phyloP scores from a whole-genome alignment of 2,797 vertebrate species.

The Lindbergichthys nudifrons region DNA sequence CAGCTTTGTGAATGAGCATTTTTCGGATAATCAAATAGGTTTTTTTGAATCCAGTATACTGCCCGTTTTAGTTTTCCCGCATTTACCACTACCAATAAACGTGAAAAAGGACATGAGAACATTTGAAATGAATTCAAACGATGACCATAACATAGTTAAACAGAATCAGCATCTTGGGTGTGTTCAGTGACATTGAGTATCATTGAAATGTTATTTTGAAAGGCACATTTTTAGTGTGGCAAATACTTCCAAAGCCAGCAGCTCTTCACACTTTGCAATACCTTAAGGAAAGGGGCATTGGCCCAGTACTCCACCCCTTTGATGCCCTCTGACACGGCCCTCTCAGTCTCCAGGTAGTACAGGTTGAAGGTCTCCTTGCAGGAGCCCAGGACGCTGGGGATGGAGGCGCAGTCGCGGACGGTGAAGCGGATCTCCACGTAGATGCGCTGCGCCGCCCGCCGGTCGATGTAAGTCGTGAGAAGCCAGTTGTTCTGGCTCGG shows the following conservation, averaged over 20 bases:
- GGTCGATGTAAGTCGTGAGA: constrained; percentile 95
- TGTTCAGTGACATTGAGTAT: background rate
- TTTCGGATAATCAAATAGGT: background rate
- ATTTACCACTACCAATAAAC: background rate
- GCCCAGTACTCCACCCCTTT: constrained; percentile 94
- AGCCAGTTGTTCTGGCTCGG: constrained; percentile 99
- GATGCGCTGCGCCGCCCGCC: constrained; percentile 94
- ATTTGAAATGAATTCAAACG: background rate
- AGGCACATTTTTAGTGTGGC: background rate
- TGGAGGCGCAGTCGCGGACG: constrained; percentile 97
- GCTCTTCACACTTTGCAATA: constrained; percentile 29
- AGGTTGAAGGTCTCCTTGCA: constrained; percentile 99
- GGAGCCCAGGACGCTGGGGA: constrained; percentile 96
- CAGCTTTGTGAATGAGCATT: background rate
- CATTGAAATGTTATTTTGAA: background rate
- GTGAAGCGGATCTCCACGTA: constrained; percentile 99
- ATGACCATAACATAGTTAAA: background rate
- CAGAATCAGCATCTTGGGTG: background rate
- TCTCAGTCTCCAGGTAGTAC: constrained; percentile 96
- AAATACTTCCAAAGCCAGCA: background rate
- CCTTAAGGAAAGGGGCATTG: constrained; percentile 90
- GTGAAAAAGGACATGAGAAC: background rate
- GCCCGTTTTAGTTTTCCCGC: background rate
- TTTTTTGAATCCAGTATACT: background rate
- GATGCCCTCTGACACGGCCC: constrained; percentile 86